Evolutionary conservation across 2,113 vertebrate species (phyloP).

Genomic region (Lophius piscatorius): DNA sequence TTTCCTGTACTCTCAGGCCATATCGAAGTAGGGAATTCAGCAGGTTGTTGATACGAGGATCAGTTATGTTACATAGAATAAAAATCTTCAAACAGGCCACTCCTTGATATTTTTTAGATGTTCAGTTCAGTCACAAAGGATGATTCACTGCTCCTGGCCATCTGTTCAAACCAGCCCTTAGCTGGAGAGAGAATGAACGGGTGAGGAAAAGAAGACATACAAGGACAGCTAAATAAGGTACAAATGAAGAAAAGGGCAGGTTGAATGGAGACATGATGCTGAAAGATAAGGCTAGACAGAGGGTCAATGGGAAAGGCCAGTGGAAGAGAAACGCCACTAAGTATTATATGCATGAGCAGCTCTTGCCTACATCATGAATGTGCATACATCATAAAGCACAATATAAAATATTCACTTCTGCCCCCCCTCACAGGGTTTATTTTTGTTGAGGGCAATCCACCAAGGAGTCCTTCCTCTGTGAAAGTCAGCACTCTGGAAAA

Average conservation of each 20-base stretch:
- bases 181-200: conserved; percentile 16
- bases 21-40: background rate
- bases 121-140: conserved; percentile 9
- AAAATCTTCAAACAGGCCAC: conserved; percentile 6
- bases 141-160: conserved; percentile 21
- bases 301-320: conserved; percentile 5
- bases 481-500: conserved; percentile 63
- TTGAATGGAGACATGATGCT: background rate
- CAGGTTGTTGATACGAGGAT: background rate
- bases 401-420: conserved; percentile 76
- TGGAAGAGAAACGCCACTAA: conserved; percentile 13
- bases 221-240: conserved; percentile 11
- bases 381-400: conserved; percentile 43
- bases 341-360: conserved; percentile 7
- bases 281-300: background rate
- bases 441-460: conserved; percentile 57
- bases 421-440: conserved; percentile 62
- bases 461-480: conserved; percentile 31
- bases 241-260: conserved; percentile 2
- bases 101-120: conserved; percentile 19
- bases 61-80: background rate
- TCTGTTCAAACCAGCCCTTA: conserved; percentile 17
- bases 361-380: conserved; percentile 33
- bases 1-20: too few relatives aligned
- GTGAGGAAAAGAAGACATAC: conserved; percentile 30